phyloP scores from a whole-genome alignment of 2,888 invertebrate genomes.

The Calliphora vomitoria region DNA sequence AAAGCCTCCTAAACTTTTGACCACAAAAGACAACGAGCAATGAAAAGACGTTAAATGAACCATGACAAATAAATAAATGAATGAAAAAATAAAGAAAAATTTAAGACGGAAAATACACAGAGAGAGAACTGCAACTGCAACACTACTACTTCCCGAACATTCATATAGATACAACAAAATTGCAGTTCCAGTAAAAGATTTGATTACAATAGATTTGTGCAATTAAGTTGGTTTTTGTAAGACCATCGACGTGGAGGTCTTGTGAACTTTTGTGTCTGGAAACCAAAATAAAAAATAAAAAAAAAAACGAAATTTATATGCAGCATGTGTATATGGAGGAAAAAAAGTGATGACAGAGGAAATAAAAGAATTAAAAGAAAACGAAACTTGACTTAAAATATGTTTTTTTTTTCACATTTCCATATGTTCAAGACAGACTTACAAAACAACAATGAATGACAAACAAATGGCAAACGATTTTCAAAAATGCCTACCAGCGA shows the following conservation, averaged over 20 bases:
- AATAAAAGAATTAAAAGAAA: constrained; percentile 73
- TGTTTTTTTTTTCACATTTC: constrained; percentile 19
- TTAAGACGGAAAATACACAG: constrained; percentile 15
- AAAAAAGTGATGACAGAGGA: constrained; percentile 72
- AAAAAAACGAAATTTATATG: constrained; percentile 39
- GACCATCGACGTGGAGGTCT: constrained; percentile 78
- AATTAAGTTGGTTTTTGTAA: constrained; percentile 72
- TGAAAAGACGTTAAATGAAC: constrained; percentile 63
- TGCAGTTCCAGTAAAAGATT: constrained; percentile 72
- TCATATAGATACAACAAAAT: constrained; percentile 40
- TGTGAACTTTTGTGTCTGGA: constrained; percentile 81
- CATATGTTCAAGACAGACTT: constrained; percentile 53
- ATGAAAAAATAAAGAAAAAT: background rate
- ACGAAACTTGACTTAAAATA: constrained; percentile 70
- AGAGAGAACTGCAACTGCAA: background rate
- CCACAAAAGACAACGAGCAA: constrained; percentile 61
- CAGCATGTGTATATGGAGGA: background rate
- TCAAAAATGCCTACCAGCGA: constrained; percentile 71
- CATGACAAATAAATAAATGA: constrained; percentile 56
- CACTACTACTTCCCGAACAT: background rate
- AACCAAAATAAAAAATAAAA: constrained; percentile 31
- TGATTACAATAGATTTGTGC: constrained; percentile 74
- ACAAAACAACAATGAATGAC: constrained; percentile 56
- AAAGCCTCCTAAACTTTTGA: constrained; percentile 71
- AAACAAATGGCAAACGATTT: constrained; percentile 71